Percentiles rank a stretch among this genome's conserved stretches.
phyloP scores from a whole-genome alignment of 2,888 invertebrate species.

The Caenorhabditis imperialis region DNA sequence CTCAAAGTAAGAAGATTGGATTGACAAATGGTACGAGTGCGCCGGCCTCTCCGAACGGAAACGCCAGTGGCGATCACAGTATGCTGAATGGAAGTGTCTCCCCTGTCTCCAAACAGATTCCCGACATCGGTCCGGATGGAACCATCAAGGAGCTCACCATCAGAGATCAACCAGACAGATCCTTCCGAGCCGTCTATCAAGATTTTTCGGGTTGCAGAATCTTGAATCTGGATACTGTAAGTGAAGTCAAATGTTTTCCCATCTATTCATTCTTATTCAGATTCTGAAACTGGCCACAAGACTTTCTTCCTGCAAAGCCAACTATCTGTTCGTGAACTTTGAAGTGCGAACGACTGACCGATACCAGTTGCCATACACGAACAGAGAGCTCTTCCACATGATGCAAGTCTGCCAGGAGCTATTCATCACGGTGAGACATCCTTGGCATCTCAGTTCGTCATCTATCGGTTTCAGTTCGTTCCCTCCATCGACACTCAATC shows the following conservation, averaged over 20 bases:
- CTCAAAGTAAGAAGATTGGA: constrained; percentile 2
- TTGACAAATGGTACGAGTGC: background rate
- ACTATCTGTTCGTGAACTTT: constrained; percentile 74
- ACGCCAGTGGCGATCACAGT: constrained; percentile 7
- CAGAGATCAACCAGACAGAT: constrained; percentile 82
- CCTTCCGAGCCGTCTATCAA: constrained; percentile 81
- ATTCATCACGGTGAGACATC: constrained; percentile 60
- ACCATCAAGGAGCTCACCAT: constrained; percentile 55
- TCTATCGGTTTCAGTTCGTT: constrained; percentile 60
- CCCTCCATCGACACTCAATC: constrained; percentile 76
- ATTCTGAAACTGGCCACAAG: constrained; percentile 67
- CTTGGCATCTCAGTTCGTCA: background rate
- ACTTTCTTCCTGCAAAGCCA: constrained; percentile 72
- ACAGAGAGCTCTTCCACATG: constrained; percentile 74
- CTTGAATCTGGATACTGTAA: constrained; percentile 70
- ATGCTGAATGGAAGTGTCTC: constrained; percentile 12
- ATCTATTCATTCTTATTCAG: constrained; percentile 33
- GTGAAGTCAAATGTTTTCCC: background rate
- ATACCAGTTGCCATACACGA: constrained; percentile 73
- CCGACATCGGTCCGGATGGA: constrained; percentile 51
- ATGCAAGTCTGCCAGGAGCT: constrained; percentile 73
- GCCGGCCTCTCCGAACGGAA: constrained; percentile 7
- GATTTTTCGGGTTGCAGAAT: constrained; percentile 80
- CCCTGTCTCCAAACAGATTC: constrained; percentile 22
- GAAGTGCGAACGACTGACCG: constrained; percentile 75